These are phyloP conservation scores for Machimus rusticus DNA, from an alignment of 2,888 invertebrate species.

Conservation along the genomic window DNA sequence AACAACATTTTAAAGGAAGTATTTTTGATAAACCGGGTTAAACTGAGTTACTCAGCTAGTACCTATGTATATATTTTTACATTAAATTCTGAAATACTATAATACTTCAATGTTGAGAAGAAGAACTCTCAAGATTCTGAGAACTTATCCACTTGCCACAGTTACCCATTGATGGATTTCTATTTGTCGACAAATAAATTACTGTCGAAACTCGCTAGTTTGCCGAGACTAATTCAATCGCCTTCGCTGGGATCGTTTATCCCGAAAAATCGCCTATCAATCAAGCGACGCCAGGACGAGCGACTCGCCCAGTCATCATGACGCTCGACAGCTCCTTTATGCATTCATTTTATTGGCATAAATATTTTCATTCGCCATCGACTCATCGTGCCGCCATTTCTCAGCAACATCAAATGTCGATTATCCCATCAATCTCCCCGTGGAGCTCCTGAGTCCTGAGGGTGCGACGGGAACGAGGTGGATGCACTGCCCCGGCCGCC, in stretches of 20 bases:
- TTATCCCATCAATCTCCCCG: slow-evolving; percentile 45
- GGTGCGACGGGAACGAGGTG: background rate
- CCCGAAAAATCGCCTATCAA: background rate
- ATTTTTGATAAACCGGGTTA: too few relatives aligned
- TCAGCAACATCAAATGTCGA: slow-evolving; percentile 46
- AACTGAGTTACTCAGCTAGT: too few relatives aligned
- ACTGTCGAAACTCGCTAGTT: background rate
- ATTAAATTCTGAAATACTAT: background rate
- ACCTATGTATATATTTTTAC: too few relatives aligned
- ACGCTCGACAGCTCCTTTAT: background rate
- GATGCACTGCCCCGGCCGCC: background rate
- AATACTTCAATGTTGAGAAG: background rate
- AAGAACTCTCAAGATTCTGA: background rate
- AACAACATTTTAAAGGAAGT: too few relatives aligned
- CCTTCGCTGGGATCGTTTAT: background rate
- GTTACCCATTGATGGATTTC: background rate
- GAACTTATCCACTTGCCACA: background rate
- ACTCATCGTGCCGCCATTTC: slow-evolving; percentile 24
- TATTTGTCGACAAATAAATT: background rate
- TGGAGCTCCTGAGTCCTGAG: background rate
- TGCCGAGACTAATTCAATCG: background rate
- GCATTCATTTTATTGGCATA: slow-evolving; percentile 35
- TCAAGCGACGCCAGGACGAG: background rate
- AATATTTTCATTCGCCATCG: slow-evolving; percentile 19
- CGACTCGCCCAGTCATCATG: slow-evolving; percentile 1